Evolutionary conservation across 2,888 invertebrate genomes (phyloP).

Genomic region (Ariolimax columbianus): DNA sequence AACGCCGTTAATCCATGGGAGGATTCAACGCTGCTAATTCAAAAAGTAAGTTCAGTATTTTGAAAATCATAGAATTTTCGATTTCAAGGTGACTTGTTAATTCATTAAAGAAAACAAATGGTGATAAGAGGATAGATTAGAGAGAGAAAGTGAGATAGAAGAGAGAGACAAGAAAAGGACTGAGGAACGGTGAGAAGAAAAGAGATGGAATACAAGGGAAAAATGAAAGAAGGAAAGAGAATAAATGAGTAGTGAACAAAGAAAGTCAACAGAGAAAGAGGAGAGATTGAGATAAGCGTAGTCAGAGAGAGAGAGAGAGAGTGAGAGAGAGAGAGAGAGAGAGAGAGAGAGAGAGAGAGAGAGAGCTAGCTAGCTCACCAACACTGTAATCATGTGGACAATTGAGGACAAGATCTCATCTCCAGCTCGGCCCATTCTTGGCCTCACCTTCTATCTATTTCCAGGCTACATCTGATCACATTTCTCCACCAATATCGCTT

Average conservation of each 20-base stretch:
- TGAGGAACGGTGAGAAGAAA: background rate
- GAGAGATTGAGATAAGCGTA: background rate
- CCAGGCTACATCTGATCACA: background rate
- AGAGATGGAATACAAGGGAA: background rate
- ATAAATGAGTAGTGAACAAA: background rate
- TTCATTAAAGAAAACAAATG: background rate
- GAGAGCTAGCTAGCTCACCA: background rate
- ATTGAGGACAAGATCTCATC: background rate
- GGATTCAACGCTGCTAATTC: too few relatives aligned
- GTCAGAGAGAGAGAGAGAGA: background rate
- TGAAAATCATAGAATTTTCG: too few relatives aligned
- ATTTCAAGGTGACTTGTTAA: too few relatives aligned
- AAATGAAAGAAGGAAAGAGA: conserved; percentile 18
- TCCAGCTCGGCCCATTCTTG: background rate
- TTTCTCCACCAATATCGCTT: background rate
- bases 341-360: background rate
- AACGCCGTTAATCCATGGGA: too few relatives aligned
- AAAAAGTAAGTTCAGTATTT: too few relatives aligned
- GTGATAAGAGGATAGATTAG: too few relatives aligned
- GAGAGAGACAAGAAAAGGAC: background rate
- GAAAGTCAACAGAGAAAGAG: background rate
- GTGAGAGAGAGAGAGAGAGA: background rate
- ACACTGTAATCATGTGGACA: background rate
- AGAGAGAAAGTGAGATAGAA: background rate
- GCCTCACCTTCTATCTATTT: background rate